Conservation (phyloP, 2,797 vertebrate species). For the Arnoldichthys spilopterus region DNA sequence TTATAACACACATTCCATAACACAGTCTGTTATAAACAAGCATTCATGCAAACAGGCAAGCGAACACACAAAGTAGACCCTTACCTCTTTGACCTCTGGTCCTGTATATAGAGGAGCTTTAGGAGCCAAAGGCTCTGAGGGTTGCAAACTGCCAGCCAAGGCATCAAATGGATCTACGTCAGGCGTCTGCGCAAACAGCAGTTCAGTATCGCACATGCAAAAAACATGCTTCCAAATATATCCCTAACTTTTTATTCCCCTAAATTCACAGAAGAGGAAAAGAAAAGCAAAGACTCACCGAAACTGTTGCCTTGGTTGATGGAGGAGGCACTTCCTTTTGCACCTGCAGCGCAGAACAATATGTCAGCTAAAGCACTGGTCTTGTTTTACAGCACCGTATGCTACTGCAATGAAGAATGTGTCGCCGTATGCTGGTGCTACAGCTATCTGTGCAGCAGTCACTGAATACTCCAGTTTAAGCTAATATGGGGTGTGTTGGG, state of each 20-base stretch:
- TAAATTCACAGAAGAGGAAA: not conserved
- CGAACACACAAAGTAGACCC: not conserved
- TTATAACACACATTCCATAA: constrained; percentile 41
- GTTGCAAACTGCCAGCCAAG: constrained; percentile 69
- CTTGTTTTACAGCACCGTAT: not conserved
- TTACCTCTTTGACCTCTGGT: constrained; percentile 77
- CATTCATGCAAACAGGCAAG: constrained; percentile 16
- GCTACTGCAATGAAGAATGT: no score
- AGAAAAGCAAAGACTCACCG: constrained; percentile 62
- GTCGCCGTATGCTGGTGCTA: no score
- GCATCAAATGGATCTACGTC: constrained; percentile 71
- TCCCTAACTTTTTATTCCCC: no score
- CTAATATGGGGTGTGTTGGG: no score
- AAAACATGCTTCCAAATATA: constrained; percentile 5
- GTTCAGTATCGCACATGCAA: constrained; percentile 26
- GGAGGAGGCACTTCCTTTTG: constrained; percentile 69
- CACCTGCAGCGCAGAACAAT: constrained; percentile 68
- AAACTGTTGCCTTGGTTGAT: constrained; percentile 56
- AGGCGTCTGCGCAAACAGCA: constrained; percentile 61
- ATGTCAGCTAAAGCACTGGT: not conserved
- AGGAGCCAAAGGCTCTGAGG: constrained; percentile 53
- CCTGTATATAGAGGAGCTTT: constrained; percentile 68
- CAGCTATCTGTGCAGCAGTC: no score
- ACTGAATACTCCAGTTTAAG: no score
- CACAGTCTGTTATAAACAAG: constrained; percentile 24